Evolutionary conservation across 2,888 invertebrate species (phyloP).

Genomic region (Drymonia ruficornis): DNA sequence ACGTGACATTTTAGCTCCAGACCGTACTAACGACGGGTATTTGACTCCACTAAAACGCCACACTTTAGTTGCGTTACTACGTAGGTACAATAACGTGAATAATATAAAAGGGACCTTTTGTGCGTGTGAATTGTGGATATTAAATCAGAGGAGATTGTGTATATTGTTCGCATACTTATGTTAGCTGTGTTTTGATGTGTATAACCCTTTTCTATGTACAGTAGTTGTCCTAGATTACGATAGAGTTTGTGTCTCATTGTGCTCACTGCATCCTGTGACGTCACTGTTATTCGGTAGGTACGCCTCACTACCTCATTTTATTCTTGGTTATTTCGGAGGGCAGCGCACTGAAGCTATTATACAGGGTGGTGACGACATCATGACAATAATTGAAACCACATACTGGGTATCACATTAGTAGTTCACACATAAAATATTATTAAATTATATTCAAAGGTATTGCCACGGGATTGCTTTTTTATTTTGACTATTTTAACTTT

Average conservation of each 20-base stretch:
- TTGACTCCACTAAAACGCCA: constrained; percentile 44
- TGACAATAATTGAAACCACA: no score
- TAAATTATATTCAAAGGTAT: no score
- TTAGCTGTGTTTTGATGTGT: background rate
- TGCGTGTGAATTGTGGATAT: background rate
- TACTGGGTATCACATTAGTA: no score
- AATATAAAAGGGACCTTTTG: background rate
- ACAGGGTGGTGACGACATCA: no score
- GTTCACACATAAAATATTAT: no score
- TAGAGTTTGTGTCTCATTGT: no score
- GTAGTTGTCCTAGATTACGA: background rate
- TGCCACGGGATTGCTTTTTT: no score
- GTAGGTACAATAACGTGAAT: constrained; percentile 14
- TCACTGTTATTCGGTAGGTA: background rate
- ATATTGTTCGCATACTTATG: background rate
- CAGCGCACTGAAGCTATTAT: no score
- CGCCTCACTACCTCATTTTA: background rate
- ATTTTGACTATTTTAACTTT: no score
- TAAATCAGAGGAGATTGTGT: background rate
- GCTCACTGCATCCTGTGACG: background rate
- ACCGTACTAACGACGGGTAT: constrained; percentile 61
- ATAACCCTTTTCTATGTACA: background rate
- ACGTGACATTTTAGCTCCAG: constrained; percentile 66
- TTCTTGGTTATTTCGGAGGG: no score
- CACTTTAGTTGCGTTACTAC: constrained; percentile 29